Evolutionary conservation across 2,888 invertebrate species (phyloP).

Genomic region (Cheilosia vulpina): DNA sequence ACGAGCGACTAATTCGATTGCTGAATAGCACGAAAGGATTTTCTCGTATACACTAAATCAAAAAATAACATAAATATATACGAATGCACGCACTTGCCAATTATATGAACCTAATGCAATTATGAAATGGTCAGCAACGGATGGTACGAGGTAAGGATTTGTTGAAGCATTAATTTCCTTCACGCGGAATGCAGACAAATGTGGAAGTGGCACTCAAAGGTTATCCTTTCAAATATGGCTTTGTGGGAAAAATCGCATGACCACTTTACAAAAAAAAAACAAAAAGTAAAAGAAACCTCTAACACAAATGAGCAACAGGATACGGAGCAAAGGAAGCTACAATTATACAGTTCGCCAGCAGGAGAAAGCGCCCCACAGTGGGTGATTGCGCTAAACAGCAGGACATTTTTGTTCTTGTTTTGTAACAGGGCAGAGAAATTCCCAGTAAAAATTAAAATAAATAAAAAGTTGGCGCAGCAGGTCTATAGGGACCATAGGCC

Average conservation of each 20-base stretch:
- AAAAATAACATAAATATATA: neutral
- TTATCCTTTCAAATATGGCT: conserved; percentile 1
- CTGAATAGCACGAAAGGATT: conserved; percentile 13
- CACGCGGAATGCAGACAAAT: conserved; percentile 48
- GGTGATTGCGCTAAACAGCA: too few species aligned
- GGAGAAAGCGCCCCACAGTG: conserved; percentile 3
- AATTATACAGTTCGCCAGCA: conserved; percentile 16
- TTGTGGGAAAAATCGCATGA: conserved; percentile 48
- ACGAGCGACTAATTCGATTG: conserved; percentile 45
- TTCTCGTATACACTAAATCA: neutral
- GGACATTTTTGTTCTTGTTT: too few species aligned
- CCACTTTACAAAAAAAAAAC: neutral
- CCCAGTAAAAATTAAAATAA: too few species aligned
- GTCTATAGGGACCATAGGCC: too few species aligned
- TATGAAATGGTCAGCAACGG: conserved; percentile 31
- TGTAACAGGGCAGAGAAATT: too few species aligned
- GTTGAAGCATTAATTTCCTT: conserved; percentile 46
- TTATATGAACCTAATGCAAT: conserved; percentile 58
- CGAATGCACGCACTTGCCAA: conserved; percentile 56
- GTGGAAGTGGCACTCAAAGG: conserved; percentile 46
- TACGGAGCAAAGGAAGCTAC: conserved; percentile 48
- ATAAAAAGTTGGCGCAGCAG: too few species aligned
- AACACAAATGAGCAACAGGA: conserved; percentile 57
- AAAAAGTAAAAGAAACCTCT: conserved; percentile 34
- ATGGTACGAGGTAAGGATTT: conserved; percentile 5